These are phyloP conservation scores for Corythaeola cristata DNA, from an alignment of 2,113 vertebrate genomes.

Conservation along the genomic window DNA sequence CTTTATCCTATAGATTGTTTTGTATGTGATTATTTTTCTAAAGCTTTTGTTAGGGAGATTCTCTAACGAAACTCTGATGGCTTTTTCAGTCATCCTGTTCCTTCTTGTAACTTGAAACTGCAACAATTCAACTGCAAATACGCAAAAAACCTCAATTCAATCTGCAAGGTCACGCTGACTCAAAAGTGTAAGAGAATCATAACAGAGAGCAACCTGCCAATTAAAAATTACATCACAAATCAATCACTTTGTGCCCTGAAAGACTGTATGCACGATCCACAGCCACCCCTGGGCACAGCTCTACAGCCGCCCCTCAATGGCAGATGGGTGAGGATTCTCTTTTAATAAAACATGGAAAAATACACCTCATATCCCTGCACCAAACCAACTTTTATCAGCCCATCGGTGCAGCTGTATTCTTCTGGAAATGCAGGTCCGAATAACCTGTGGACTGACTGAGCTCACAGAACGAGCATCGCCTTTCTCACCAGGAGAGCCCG, in stretches of 20 bases:
- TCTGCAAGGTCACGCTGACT: neutral
- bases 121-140: neutral
- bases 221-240: neutral
- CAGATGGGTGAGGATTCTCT: neutral
- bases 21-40: neutral
- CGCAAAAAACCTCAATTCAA: neutral
- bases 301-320: rapidly evolving
- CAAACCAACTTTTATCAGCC: neutral
- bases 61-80: neutral
- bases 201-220: rapidly evolving
- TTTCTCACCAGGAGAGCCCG: neutral
- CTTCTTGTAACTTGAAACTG: neutral
- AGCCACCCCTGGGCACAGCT: neutral
- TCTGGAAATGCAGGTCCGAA: neutral
- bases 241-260: neutral
- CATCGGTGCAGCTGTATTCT: neutral
- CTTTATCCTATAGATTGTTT: neutral
- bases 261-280: neutral
- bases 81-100: neutral
- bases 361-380: neutral
- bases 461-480: neutral
- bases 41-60: neutral
- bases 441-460: neutral
- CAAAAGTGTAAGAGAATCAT: neutral
- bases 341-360: neutral